Evolutionary conservation across 2,888 invertebrate genomes (phyloP).

Genomic region (Psylliodes chrysocephalus): DNA sequence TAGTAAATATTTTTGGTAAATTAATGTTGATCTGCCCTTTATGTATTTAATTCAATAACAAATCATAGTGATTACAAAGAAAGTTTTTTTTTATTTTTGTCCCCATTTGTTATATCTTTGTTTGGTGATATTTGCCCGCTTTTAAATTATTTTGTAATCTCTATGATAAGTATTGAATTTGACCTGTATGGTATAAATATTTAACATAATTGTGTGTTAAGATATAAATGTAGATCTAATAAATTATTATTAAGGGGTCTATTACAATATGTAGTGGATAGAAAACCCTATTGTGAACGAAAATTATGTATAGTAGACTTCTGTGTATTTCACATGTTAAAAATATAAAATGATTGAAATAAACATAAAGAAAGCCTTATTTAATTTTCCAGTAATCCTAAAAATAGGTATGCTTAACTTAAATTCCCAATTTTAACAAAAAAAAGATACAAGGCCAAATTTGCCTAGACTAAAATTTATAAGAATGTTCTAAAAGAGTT

Average conservation of each 20-base stretch:
- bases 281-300: slow-evolving; percentile 50
- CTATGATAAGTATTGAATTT: slow-evolving; percentile 47
- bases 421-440: too few relatives aligned
- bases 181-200: slow-evolving; percentile 40
- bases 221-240: slow-evolving; percentile 55
- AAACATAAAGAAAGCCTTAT: slow-evolving; percentile 48
- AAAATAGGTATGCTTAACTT: too few relatives aligned
- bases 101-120: neutral
- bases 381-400: too few relatives aligned
- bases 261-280: slow-evolving; percentile 51
- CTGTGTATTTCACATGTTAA: slow-evolving; percentile 58
- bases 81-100: neutral
- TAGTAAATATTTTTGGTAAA: slow-evolving; percentile 5
- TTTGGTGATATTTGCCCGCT: neutral
- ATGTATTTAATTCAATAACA: slow-evolving; percentile 1
- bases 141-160: neutral
- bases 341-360: slow-evolving; percentile 51
- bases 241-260: slow-evolving; percentile 61
- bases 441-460: too few relatives aligned
- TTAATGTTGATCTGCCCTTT: neutral
- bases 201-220: slow-evolving; percentile 47
- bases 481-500: too few relatives aligned
- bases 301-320: slow-evolving; percentile 56
- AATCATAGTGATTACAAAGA: neutral
- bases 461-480: too few relatives aligned